Conservation (phyloP, 1,140 invertebrate species). For the Luehdorfia chinensis region DNA sequence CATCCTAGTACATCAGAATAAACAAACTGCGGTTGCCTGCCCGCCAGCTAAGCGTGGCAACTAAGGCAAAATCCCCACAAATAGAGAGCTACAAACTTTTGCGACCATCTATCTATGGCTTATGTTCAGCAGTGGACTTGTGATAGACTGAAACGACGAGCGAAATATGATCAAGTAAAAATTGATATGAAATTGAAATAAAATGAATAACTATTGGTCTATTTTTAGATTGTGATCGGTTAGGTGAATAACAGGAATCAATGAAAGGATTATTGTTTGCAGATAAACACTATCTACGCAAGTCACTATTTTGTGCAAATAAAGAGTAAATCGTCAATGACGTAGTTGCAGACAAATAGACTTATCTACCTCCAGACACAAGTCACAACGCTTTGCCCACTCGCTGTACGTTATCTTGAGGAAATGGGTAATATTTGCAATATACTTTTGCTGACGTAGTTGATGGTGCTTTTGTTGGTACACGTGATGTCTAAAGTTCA, state of each 20-base stretch:
- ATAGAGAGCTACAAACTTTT: too few species aligned
- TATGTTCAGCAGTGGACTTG: too few species aligned
- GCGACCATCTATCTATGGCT: too few species aligned
- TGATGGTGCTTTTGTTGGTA: not conserved
- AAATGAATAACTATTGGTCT: too few species aligned
- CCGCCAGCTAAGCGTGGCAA: too few species aligned
- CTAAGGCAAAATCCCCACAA: too few species aligned
- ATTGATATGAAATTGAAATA: too few species aligned
- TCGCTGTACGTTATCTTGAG: conserved; percentile 26
- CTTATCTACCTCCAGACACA: conserved; percentile 21
- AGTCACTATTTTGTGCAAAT: conserved; percentile 25
- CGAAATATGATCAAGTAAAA: too few species aligned
- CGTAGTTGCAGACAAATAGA: conserved; percentile 25
- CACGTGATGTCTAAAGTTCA: too few species aligned
- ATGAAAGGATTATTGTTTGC: conserved; percentile 28
- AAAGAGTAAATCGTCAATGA: conserved; percentile 24
- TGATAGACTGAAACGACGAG: too few species aligned
- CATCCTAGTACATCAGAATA: too few species aligned
- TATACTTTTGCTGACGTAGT: conserved; percentile 2
- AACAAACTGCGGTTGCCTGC: too few species aligned
- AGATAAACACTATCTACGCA: conserved; percentile 23
- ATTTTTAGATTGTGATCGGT: conserved; percentile 26
- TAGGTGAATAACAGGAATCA: conserved; percentile 21
- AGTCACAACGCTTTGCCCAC: conserved; percentile 17
- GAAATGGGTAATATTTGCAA: conserved; percentile 18